Base-by-base conservation (phyloP, 1,140 invertebrate genomes). In the Asobara japonica region DNA sequence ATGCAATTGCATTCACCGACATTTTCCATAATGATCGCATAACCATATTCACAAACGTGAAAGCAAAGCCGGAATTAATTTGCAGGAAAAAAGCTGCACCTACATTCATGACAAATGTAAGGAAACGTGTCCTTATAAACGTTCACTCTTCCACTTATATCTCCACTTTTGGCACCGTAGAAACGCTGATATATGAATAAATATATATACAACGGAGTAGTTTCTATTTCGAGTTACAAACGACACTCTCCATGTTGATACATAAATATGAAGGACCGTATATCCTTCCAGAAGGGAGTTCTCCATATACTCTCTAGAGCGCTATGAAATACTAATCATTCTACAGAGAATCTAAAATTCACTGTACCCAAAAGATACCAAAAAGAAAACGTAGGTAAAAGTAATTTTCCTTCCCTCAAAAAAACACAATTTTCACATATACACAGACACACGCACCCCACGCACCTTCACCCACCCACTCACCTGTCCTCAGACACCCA, bases 241-340 rank as follows among this genome's bases (percentile, higher is more conserved):
- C 51, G 51, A 56, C 51, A 22, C 51, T 56, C 51, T 8, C 51
- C 51, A 22, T 56, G 51, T 56, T 56, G 22, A 56, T 56, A 56
- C 51, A 56, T 56, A 56, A 56, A 56, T 56, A 56, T 56, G 51
- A 25, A 56, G 25, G 6, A 56, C 20, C 20, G 51, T 56, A 22
- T 56, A 56, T 56, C 51, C 22, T 56, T 11, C 3, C 10, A 0
- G 51, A 56, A 22, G 22, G 3, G 11, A n/a, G n/a, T n/a, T n/a
- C n/a, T n/a, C n/a, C 13, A 56, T 22, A 56, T 27, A 56, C 51
- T 7, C 51, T 56, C 25, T 27, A 45, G 41, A 45, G 41, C 41
- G 5, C 41, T 45, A 45, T 45, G 41, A 45, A 45, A 45, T 45
- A 45, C 41, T 45, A 45, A 45, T 45, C 41, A 16, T 45, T 45